phyloP scores from a whole-genome alignment of 2,888 invertebrate genomes.

The Argyresthia albistria region DNA sequence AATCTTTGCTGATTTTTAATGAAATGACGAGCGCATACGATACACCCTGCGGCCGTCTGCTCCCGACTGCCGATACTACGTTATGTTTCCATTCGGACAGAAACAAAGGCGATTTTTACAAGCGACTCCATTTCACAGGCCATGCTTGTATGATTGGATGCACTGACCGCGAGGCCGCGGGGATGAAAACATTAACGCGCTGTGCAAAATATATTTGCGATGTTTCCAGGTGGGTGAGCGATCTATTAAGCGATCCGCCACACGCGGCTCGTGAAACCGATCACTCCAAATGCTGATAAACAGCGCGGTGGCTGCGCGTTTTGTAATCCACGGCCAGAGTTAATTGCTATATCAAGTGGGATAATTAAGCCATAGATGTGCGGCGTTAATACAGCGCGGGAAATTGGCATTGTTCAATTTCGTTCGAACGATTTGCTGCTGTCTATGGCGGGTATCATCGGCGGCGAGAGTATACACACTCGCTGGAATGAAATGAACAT shows the following conservation, averaged over 20 bases:
- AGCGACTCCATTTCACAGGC: slow-evolving; percentile 24
- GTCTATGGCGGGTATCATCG: too few species aligned
- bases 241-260: slow-evolving; percentile 11
- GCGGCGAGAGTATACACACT: too few species aligned
- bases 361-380: slow-evolving; percentile 28
- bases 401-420: not conserved
- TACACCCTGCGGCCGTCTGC: not conserved
- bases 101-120: slow-evolving; percentile 39
- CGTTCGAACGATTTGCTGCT: not conserved
- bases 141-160: slow-evolving; percentile 49
- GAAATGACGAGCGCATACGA: not conserved
- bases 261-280: slow-evolving; percentile 20
- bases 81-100: slow-evolving; percentile 31
- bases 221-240: slow-evolving; percentile 37
- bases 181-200: slow-evolving; percentile 47
- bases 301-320: slow-evolving; percentile 19
- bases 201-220: slow-evolving; percentile 38
- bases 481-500: too few species aligned
- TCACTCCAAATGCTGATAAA: slow-evolving; percentile 30
- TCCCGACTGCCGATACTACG: slow-evolving; percentile 21
- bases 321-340: slow-evolving; percentile 31
- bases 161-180: slow-evolving; percentile 43
- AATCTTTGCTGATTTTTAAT: too few species aligned
- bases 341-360: slow-evolving; percentile 29
- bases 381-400: slow-evolving; percentile 1